Percentiles rank a stretch among this genome's conserved stretches.
Evolutionary conservation across 2,113 vertebrate species (phyloP).

Genomic region (Nicator chloris): DNA sequence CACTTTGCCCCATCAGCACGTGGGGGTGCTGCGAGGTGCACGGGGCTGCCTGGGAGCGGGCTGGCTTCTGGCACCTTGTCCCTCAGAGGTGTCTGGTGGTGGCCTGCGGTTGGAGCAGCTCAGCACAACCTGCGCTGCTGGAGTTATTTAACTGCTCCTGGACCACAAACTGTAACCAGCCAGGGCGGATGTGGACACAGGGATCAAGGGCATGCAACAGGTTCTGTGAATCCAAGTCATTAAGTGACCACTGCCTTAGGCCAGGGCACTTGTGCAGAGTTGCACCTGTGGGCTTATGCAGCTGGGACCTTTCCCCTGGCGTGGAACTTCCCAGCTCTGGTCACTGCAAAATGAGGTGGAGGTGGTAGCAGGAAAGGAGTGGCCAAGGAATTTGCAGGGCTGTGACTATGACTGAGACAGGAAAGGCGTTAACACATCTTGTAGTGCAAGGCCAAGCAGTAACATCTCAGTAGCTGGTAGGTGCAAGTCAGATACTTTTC

Average conservation of each 20-base stretch:
- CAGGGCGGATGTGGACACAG: accelerated
- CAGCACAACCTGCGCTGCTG: neutral
- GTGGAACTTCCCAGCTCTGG: neutral
- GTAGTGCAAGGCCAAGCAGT: neutral
- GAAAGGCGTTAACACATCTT: accelerated
- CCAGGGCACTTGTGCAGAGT: accelerated
- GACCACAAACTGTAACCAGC: neutral
- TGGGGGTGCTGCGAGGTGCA: neutral
- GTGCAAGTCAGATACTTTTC: neutral
- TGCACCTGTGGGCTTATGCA: neutral
- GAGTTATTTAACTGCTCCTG: neutral
- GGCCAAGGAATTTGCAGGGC: neutral
- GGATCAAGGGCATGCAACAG: neutral
- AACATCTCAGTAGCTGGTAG: accelerated
- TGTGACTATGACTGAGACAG: neutral
- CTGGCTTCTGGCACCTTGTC: neutral
- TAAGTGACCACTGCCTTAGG: neutral
- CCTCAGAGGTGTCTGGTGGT: neutral
- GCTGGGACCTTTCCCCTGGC: neutral
- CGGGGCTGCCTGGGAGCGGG: accelerated
- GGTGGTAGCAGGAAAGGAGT: accelerated
- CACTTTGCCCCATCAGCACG: accelerated
- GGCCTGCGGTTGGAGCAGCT: neutral
- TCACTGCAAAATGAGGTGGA: accelerated
- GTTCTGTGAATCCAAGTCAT: accelerated